phyloP scores from a whole-genome alignment of 2,797 vertebrate genomes.

The Pterois miles region DNA sequence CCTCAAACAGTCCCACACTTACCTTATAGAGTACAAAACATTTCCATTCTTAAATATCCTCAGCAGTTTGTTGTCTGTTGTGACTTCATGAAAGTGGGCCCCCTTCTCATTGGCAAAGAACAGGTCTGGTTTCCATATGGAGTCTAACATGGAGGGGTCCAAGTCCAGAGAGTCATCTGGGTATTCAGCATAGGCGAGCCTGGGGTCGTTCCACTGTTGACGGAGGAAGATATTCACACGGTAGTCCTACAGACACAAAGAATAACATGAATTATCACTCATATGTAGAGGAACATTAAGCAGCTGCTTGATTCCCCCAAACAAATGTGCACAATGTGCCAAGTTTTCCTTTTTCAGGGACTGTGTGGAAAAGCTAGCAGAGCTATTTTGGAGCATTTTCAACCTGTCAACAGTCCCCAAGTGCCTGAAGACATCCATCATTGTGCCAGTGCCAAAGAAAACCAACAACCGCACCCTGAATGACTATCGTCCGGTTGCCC shows the following conservation, averaged over 20 bases:
- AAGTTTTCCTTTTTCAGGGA: no score
- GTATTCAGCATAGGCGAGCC: constrained; percentile 94
- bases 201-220: constrained; percentile 97
- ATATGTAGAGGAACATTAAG: neutral
- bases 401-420: no score
- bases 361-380: no score
- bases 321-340: neutral
- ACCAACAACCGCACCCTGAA: no score
- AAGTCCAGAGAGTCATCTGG: constrained; percentile 96
- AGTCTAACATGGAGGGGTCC: constrained; percentile 97
- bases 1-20: constrained; percentile 30
- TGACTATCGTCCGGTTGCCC: no score
- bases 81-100: constrained; percentile 97
- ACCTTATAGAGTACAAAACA: constrained; percentile 97
- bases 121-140: constrained; percentile 97
- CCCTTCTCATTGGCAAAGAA: constrained; percentile 99
- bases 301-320: neutral
- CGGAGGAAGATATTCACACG: constrained; percentile 97
- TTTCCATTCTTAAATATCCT: constrained; percentile 98
- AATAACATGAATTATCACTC: neutral
- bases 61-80: constrained; percentile 95
- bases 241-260: constrained; percentile 87
- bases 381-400: no score
- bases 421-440: no score
- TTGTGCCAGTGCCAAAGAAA: no score